phyloP scores from a whole-genome alignment of 2,797 vertebrate genomes.

The Poecilia velifera region DNA sequence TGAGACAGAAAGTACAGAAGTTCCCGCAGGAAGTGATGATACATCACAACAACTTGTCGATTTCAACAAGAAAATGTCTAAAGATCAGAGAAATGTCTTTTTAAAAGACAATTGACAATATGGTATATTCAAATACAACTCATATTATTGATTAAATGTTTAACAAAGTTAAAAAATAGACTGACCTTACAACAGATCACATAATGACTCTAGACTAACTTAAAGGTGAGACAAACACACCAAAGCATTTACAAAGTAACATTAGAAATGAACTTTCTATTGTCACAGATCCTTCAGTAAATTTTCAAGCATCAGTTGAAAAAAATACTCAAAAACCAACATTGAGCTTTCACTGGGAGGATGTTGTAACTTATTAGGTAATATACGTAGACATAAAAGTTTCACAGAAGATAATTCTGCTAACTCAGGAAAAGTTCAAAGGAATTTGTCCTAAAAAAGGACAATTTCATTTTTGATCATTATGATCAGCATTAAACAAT shows the following conservation, averaged over 20 bases:
- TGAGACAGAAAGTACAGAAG: neutral
- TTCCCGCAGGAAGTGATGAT: slow-evolving; percentile 33
- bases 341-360: neutral
- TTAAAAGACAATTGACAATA: slow-evolving; percentile 36
- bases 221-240: neutral
- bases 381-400: neutral
- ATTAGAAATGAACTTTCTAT: neutral
- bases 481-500: neutral
- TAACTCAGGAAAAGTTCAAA: neutral
- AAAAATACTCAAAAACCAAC: neutral
- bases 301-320: neutral
- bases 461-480: neutral
- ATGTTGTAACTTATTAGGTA: neutral
- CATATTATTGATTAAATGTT: neutral
- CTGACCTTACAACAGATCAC: slow-evolving; percentile 33
- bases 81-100: slow-evolving; percentile 37
- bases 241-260: neutral
- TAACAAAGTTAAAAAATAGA: neutral
- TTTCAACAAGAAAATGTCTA: slow-evolving; percentile 37
- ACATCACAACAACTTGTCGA: slow-evolving; percentile 45
- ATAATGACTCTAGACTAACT: neutral
- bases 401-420: neutral
- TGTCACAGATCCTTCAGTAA: neutral
- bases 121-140: slow-evolving; percentile 14
- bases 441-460: neutral